These are phyloP conservation scores for Porphyrio hochstetteri DNA, from an alignment of 2,113 vertebrate genomes.

Conservation along the genomic window DNA sequence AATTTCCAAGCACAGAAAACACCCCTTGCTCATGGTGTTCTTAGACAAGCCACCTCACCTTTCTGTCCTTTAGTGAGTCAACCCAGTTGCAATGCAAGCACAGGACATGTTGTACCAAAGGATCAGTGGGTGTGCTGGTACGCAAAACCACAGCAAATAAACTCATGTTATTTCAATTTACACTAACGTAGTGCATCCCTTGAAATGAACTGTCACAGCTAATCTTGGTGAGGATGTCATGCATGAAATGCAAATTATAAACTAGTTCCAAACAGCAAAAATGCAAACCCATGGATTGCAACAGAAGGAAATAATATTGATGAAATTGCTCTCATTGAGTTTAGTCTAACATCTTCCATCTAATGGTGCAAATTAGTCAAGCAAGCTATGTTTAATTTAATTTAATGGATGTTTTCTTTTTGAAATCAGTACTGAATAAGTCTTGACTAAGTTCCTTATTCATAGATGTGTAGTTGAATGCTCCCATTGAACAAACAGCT, in stretches of 20 bases:
- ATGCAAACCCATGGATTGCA: neutral
- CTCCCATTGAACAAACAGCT: constrained; percentile 35
- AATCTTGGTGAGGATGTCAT: constrained; percentile 6
- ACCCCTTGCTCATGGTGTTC: neutral
- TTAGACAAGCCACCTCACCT: neutral
- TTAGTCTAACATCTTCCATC: constrained; percentile 19
- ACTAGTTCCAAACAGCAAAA: constrained; percentile 20
- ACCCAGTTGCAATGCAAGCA: neutral
- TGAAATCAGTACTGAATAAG: constrained; percentile 15
- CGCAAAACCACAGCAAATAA: neutral
- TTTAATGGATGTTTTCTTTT: constrained; percentile 48
- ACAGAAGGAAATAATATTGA: constrained; percentile 28
- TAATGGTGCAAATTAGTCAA: constrained; percentile 37
- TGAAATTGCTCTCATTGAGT: neutral
- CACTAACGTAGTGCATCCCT: neutral
- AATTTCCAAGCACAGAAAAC: neutral
- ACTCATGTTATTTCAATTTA: neutral
- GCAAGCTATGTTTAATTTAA: constrained; percentile 44
- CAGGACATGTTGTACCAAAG: neutral
- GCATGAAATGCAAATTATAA: constrained; percentile 40
- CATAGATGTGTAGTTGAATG: constrained; percentile 12
- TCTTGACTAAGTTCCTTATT: constrained; percentile 38
- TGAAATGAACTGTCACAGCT: neutral
- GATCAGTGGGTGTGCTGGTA: neutral
- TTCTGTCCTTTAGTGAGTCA: neutral